phyloP scores from a whole-genome alignment of 2,888 invertebrate genomes.

The Branchellion lobata region DNA sequence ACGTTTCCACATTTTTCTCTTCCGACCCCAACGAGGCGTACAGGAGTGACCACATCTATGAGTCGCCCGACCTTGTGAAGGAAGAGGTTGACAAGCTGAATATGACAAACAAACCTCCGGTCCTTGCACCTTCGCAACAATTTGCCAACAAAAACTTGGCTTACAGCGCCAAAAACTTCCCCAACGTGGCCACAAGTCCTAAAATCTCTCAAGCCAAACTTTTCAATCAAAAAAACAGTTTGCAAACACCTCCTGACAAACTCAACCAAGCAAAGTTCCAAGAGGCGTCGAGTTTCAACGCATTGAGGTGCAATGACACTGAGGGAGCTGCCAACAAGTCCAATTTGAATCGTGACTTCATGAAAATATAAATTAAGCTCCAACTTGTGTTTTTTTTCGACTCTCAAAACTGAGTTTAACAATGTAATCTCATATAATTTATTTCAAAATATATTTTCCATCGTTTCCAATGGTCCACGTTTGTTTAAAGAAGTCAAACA shows the following conservation, averaged over 20 bases:
- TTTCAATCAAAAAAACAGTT: no score
- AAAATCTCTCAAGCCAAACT: neutral
- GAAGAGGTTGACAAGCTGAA: slow-evolving; percentile 25
- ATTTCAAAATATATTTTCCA: no score
- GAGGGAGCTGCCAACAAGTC: neutral
- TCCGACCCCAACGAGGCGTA: neutral
- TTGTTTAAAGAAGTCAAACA: no score
- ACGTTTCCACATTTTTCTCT: slow-evolving; percentile 5
- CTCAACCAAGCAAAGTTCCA: neutral
- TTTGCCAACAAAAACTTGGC: neutral
- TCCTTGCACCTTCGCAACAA: neutral
- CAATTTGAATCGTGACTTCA: neutral
- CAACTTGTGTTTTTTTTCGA: no score
- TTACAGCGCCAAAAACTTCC: neutral
- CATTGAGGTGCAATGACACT: neutral
- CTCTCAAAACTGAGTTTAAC: no score
- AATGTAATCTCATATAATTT: no score
- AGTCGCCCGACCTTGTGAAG: slow-evolving; percentile 39
- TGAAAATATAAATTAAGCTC: no score
- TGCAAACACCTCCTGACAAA: neutral
- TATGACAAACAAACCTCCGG: neutral
- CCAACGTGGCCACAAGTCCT: neutral
- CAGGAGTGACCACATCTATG: slow-evolving; percentile 45
- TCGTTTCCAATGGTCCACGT: no score
- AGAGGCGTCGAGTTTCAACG: neutral